Evolutionary conservation across 2,888 invertebrate genomes (phyloP), one percentile per base, ranked within the genome.

Genomic region (Cataglyphis cursor): DNA sequence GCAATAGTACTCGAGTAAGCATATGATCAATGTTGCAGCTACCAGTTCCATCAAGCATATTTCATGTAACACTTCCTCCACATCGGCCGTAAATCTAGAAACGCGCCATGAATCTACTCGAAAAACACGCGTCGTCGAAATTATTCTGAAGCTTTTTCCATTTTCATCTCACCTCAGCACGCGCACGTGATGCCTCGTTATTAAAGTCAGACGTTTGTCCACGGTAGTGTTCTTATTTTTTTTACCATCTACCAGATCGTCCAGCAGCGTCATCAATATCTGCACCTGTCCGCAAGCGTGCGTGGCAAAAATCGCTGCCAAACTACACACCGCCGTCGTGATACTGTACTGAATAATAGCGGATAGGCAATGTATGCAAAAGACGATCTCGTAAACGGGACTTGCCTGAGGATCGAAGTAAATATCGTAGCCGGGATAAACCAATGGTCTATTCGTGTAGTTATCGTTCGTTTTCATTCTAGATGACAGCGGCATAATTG

Each of bases 1-100:
- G 28, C 91, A 91, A 83, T 92, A 93, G 85, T 92, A 94, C 70
- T 92, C 92, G 8, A 93, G 87, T 35, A 93, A 90, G 65, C 94
- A 94, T 35, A 94, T 92, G 48, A 91, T 90, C 82, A 93, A 76
- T 0, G 93, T 93, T 24, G 93, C 93, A 1, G 92, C 92, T 15
- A 93, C 64, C 21, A 93, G 84, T 90, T 94, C 93, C 18, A 93
- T 87, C 12, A 94, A 87, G 24, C 92, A 93, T 48, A 93, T 85
- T 70, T 90, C 90, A 24, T 88, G 90, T 48, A 94, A 76, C 8
- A 92, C 21, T 90, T 89, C 0, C 81, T 88, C 15, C 73, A 85
- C 65, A 18, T 51, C 28, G 18, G 35, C 15, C 3, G 59, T 61
- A 62, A 88, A 88, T 64, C 88, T 88, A 66, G 24, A 83, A 83